phyloP scores from a whole-genome alignment of 2,113 vertebrate genomes.

The Apaloderma vittatum region DNA sequence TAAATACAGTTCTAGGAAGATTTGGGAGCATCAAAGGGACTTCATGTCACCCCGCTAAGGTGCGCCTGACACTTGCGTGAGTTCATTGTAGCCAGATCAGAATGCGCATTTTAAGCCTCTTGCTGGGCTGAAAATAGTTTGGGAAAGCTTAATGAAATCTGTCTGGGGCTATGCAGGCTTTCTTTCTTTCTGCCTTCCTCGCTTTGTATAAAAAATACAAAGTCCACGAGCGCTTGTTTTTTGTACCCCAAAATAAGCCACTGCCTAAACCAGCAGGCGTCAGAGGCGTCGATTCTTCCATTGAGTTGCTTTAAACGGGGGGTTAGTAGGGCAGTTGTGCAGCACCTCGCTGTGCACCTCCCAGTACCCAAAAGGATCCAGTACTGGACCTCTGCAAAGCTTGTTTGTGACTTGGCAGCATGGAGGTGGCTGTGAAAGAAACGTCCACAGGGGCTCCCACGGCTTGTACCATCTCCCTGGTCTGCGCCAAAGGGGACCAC shows the following conservation, averaged over 20 bases:
- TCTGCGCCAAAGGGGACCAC: neutral
- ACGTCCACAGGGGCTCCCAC: neutral
- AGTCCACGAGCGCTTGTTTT: neutral
- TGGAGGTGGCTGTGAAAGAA: neutral
- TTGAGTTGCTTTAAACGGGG: neutral
- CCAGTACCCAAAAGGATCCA: neutral
- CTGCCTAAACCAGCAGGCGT: neutral
- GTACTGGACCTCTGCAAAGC: neutral
- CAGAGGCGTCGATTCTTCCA: neutral
- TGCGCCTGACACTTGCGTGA: neutral
- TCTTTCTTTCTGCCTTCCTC: neutral
- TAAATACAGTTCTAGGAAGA: neutral
- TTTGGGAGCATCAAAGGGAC: neutral
- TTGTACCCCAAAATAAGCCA: neutral
- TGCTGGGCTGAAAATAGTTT: neutral
- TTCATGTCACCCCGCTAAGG: rapidly evolving
- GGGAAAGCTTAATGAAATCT: neutral
- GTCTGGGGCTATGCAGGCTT: neutral
- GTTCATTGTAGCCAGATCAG: neutral
- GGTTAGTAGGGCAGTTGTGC: rapidly evolving
- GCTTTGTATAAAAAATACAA: too few relatives aligned
- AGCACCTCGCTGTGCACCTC: neutral
- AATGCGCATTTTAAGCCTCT: neutral
- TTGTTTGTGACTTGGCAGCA: neutral
- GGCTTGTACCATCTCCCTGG: neutral